Evolutionary conservation across 2,888 invertebrate species (phyloP), one percentile per base, ranked within the genome.

Genomic region (Saturnia japonica): DNA sequence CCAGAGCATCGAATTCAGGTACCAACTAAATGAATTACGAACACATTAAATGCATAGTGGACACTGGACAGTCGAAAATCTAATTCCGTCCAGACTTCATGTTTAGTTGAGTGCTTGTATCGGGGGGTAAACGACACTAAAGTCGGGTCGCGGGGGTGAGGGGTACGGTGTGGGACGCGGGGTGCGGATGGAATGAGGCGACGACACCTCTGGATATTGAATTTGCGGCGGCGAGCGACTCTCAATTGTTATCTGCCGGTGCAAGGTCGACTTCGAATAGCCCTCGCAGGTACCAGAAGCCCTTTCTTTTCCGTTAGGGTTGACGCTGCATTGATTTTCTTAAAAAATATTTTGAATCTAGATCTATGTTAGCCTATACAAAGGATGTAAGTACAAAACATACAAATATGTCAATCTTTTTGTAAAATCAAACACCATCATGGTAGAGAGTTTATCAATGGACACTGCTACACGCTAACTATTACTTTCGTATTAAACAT

Each of bases 101-200:
- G 88, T 84, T 86, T 87, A 90, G 93, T 91, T 93, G 92, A 93
- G 93, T 93, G 93, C 91, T 91, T 90, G 91, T 90, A 91, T 89
- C 89, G 81, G 85, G 90, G n/a, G 84, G 82, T 80, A 82, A 83
- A 81, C 89, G 89, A 87, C 91, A 87, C 88, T 88, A 87, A 89
- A 89, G 88, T 85, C 87, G 84, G 88, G 89, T 88, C 85, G 87
- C 80, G 75, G 77, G 75, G 73, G 70, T 70, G 73, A 69, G 64
- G 68, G 72, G 69, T 74, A 67, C 73, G 79, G 70, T 73, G 76
- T 60, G 74, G 70, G 74, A 72, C 34, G 6, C 34, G 73, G 70
- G 54, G 71, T 40, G 71, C 22, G 22, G 28, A 83, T 87, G 88
- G 88, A 84, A 86, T 80, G 75, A 77, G 81, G 80, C 81, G 84